Evolutionary conservation across 2,113 vertebrate species (phyloP), one percentile per base, ranked within the genome.

Genomic region (Platichthys flesus): DNA sequence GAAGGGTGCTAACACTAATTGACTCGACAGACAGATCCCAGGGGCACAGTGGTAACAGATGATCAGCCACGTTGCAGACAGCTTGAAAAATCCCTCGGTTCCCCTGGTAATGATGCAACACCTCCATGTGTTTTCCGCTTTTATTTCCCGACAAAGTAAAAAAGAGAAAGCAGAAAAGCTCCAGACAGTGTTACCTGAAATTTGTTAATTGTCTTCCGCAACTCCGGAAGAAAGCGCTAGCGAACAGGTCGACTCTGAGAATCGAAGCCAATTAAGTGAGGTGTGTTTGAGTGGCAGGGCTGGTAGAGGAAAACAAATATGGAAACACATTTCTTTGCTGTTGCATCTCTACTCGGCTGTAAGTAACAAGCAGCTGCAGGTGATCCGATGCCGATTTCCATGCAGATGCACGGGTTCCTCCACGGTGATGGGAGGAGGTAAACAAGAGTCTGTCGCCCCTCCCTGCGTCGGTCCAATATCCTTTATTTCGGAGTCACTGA

Each of bases 401-500:
- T 69, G 66, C 6, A 56, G 58, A 83, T 72, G 45, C 73, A 66
- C 47, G 1, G 15, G 18, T 51, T 54, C 73, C 74, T 75, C 73
- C 65, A 6, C 64, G 73, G 79, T 87, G 66, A 74, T 60, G 4
- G 49, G 65, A 71, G 40, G 71, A 66, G 66, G 91, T 89, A 79
- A 83, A 86, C 67, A 42, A 10, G 12, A 80, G 75, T 54, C 63
- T 45, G 55, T 58, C 63, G 67, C 45, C 13, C 40, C 60, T 70
- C 74, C 24, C 63, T 3, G 23, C 81, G 72, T 70, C 47, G 58
- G 21, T 84, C 79, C 71, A 74, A 78, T 69, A 49, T 71, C 61
- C 83, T 90, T 81, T 75, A 55, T 93, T 89, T 90, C 83, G 63
- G 40, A 90, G 85, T 86, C 78, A 84, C 47, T 88, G 78, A 80